phyloP scores from a whole-genome alignment of 2,888 invertebrate genomes.

The Apamea epomidion region DNA sequence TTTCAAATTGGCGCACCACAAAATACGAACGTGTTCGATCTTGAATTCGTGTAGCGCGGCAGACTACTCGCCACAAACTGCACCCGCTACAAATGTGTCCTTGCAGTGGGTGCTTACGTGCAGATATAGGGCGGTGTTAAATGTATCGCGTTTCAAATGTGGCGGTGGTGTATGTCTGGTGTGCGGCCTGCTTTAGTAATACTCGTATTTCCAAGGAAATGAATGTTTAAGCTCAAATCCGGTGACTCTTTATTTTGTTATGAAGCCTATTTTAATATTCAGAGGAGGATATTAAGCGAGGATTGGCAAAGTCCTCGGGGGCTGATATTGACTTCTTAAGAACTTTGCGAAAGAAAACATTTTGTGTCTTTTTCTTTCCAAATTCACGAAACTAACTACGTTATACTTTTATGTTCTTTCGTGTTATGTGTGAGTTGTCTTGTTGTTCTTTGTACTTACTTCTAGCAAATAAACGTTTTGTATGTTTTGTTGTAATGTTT shows the following conservation, averaged over 20 bases:
- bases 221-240: constrained; percentile 13
- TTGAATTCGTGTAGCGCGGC: neutral
- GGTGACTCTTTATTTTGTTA: constrained; percentile 27
- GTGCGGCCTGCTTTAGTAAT: neutral
- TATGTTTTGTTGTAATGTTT: neutral
- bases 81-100: neutral
- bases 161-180: neutral
- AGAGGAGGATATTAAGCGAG: constrained; percentile 20
- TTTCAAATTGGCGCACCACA: neutral
- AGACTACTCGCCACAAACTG: neutral
- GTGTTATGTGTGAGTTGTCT: neutral
- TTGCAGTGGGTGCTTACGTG: neutral
- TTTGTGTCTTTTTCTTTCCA: neutral
- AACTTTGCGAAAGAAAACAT: constrained; percentile 29
- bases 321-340: constrained; percentile 32
- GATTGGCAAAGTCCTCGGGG: constrained; percentile 27
- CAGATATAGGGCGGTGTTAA: neutral
- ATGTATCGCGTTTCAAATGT: neutral
- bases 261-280: constrained; percentile 51
- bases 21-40: neutral
- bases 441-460: neutral
- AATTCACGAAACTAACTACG: neutral
- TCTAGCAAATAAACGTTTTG: neutral
- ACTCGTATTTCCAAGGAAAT: neutral
- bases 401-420: neutral